Evolutionary conservation across 2,113 vertebrate species (phyloP).

Genomic region (Sinocyclocheilus anophthalmus): DNA sequence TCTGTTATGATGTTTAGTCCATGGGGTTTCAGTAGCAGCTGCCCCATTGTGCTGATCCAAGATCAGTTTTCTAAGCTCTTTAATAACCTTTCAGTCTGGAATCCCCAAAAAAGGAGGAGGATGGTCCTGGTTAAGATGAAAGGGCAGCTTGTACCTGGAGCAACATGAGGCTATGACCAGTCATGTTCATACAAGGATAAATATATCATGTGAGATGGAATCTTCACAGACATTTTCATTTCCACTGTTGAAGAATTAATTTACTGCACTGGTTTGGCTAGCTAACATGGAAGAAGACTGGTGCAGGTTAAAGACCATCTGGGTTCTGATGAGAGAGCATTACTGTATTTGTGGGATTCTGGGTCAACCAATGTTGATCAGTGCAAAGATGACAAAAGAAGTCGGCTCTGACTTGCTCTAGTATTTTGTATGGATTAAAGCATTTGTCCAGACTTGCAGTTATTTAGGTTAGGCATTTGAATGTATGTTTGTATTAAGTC

Average conservation of each 20-base stretch:
- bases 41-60: not conserved
- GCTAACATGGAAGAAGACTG: not conserved
- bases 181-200: not conserved
- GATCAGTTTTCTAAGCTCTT: not conserved
- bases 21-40: not conserved
- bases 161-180: not conserved
- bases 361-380: not conserved
- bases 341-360: not conserved
- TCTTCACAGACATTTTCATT: not conserved
- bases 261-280: not conserved
- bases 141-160: slow-evolving; percentile 6
- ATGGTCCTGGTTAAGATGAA: not conserved
- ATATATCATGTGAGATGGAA: not conserved
- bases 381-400: not conserved
- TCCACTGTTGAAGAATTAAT: not conserved
- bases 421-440: not conserved
- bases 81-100: not conserved
- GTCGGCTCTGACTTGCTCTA: not conserved
- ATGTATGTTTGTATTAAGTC: not conserved
- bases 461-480: not conserved
- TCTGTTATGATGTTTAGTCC: not conserved
- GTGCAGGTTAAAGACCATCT: not conserved
- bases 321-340: slow-evolving; percentile 1
- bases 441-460: slow-evolving; percentile 1
- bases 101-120: not conserved